Evolutionary conservation across 2,888 invertebrate genomes (phyloP).

Genomic region (Scaptomyza polygonia): DNA sequence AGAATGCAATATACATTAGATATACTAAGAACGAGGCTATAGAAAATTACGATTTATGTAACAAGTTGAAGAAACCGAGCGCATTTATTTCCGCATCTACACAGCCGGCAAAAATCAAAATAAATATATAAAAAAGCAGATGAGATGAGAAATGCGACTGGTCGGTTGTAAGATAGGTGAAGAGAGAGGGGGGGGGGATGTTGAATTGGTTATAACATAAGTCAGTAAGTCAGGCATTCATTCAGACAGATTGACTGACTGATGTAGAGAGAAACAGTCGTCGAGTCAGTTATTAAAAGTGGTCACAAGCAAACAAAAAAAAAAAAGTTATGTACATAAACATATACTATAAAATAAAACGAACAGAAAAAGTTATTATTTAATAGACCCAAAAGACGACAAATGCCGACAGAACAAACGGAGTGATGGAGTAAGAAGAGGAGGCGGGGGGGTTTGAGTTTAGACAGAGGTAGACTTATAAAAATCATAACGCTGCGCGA

Average conservation of each 20-base stretch:
- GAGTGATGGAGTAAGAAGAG: too few species aligned
- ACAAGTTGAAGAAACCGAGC: conserved; percentile 76
- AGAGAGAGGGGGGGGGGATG: neutral
- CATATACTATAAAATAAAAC: neutral
- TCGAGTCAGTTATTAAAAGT: conserved; percentile 71
- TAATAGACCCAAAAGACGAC: conserved; percentile 48
- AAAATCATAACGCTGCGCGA: conserved; percentile 67
- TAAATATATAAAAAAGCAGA: conserved; percentile 14
- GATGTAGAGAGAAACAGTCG: conserved; percentile 23
- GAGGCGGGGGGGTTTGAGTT: neutral
- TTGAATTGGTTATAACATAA: conserved; percentile 43
- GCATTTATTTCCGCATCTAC: conserved; percentile 75
- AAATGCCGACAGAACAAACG: conserved; percentile 19
- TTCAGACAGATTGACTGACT: conserved; percentile 49
- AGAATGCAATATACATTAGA: conserved; percentile 77
- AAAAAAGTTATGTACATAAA: neutral
- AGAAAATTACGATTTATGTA: conserved; percentile 79
- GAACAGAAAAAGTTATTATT: conserved; percentile 56
- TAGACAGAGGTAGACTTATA: conserved; percentile 45
- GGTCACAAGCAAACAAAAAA: conserved; percentile 46
- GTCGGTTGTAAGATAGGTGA: neutral
- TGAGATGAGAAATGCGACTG: neutral
- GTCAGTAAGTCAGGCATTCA: conserved; percentile 69
- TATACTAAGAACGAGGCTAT: conserved; percentile 72
- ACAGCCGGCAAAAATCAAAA: conserved; percentile 43